Conservation (phyloP, 2,888 invertebrate species). For the Acleris holmiana region DNA sequence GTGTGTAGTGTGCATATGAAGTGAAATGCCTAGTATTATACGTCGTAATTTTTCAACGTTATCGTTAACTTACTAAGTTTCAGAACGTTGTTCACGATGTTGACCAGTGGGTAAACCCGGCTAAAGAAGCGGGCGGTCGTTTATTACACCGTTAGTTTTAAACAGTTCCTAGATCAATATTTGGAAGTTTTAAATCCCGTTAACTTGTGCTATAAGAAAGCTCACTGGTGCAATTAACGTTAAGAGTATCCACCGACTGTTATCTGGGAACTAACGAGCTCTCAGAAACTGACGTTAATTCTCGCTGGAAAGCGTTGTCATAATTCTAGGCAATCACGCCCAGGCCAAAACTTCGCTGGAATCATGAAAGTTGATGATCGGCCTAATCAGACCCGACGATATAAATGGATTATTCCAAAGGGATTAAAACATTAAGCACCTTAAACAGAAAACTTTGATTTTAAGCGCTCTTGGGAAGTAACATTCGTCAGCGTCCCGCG, state of each 20-base stretch:
- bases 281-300: conserved; percentile 10
- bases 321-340: conserved; percentile 20
- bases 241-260: background rate
- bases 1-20: too few species aligned
- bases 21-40: too few species aligned
- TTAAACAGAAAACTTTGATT: conserved; percentile 27
- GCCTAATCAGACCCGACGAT: conserved; percentile 21
- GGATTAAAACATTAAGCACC: conserved; percentile 28
- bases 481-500: conserved; percentile 1
- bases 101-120: too few species aligned
- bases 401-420: conserved; percentile 33
- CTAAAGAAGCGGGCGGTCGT: too few species aligned
- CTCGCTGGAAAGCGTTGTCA: conserved; percentile 3
- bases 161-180: too few species aligned
- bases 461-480: conserved; percentile 26
- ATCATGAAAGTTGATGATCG: conserved; percentile 34
- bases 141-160: too few species aligned
- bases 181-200: too few species aligned
- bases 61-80: too few species aligned
- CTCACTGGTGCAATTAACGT: background rate
- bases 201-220: too few species aligned
- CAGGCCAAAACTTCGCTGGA: conserved; percentile 16
- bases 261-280: conserved; percentile 9
- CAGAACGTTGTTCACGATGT: too few species aligned
- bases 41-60: too few species aligned